These are phyloP conservation scores for Oostethus manadensis DNA, from an alignment of 2,113 vertebrate genomes.

Conservation along the genomic window DNA sequence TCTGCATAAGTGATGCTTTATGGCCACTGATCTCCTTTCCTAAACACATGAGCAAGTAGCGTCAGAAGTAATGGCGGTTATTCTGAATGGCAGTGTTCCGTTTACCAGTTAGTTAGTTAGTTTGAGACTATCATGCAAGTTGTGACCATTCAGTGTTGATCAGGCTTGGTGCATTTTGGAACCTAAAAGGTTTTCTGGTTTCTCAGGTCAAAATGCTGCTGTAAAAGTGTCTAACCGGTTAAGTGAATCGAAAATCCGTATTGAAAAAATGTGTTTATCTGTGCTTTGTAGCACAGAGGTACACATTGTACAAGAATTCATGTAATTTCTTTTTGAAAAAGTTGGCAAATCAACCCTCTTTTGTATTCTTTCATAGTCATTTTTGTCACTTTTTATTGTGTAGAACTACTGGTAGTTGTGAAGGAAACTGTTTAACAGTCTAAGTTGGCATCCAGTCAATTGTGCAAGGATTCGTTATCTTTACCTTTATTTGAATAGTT, in stretches of 20 bases:
- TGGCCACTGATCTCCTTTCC: neutral
- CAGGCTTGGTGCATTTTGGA: conserved; percentile 2
- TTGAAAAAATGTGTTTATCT: too few species aligned
- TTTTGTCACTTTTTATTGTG: neutral
- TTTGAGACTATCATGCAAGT: neutral
- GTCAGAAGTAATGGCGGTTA: neutral
- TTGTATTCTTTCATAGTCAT: neutral
- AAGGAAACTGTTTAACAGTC: conserved; percentile 9
- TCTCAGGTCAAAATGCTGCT: conserved; percentile 44
- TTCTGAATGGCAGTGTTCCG: neutral
- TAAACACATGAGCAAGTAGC: neutral
- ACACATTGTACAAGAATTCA: too few species aligned
- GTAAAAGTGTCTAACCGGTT: neutral
- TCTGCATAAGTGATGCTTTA: conserved; percentile 4
- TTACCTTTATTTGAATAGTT: neutral
- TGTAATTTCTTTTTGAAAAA: conserved; percentile 2
- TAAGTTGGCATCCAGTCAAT: conserved; percentile 6
- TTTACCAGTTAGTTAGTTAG: neutral
- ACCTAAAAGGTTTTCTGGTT: conserved; percentile 18
- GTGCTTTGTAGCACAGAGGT: too few species aligned
- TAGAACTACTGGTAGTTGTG: conserved; percentile 9
- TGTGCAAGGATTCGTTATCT: conserved; percentile 8
- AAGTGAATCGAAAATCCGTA: neutral
- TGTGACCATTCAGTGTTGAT: neutral
- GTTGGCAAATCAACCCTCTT: conserved; percentile 2